A percentile compares a stretch with the other conserved stretches of the same genome.
phyloP scores from a whole-genome alignment of 2,888 invertebrate species.

The Allolobophora icterica region DNA sequence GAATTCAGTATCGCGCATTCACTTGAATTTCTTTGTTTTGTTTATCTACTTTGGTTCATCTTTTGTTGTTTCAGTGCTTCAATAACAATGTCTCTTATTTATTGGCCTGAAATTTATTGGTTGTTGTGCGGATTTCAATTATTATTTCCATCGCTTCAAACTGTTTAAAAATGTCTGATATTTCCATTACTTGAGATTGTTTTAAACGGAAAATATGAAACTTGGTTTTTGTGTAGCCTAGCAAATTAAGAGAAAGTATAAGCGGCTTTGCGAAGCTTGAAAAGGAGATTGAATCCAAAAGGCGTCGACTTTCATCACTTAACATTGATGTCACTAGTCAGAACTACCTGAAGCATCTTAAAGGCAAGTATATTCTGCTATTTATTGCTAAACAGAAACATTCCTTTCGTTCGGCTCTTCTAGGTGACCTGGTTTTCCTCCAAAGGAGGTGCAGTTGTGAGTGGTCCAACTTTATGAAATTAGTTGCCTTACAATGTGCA shows the following conservation, averaged over 20 bases:
- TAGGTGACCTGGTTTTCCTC: too few relatives aligned
- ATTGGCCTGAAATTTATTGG: background rate
- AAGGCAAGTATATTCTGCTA: constrained; percentile 70
- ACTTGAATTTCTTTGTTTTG: background rate
- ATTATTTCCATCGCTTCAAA: background rate
- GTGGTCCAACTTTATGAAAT: background rate
- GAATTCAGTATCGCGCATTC: too few relatives aligned
- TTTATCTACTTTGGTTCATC: background rate
- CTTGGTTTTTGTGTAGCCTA: constrained; percentile 25
- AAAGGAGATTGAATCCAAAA: constrained; percentile 76
- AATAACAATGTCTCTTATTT: background rate
- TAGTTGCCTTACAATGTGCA: background rate
- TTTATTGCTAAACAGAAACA: background rate
- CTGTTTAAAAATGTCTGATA: background rate
- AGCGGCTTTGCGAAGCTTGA: constrained; percentile 64
- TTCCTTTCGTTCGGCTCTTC: background rate
- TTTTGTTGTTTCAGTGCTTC: background rate
- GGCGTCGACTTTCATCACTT: constrained; percentile 75
- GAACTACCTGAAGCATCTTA: constrained; percentile 72
- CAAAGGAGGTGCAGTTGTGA: background rate
- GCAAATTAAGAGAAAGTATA: constrained; percentile 32
- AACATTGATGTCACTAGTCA: constrained; percentile 78
- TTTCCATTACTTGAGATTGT: background rate
- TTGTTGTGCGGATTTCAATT: background rate
- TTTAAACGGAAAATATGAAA: background rate